Evolutionary conservation across 2,113 vertebrate genomes (phyloP), one percentile per base, ranked within the genome.

Genomic region (Chaetodon trifascialis): DNA sequence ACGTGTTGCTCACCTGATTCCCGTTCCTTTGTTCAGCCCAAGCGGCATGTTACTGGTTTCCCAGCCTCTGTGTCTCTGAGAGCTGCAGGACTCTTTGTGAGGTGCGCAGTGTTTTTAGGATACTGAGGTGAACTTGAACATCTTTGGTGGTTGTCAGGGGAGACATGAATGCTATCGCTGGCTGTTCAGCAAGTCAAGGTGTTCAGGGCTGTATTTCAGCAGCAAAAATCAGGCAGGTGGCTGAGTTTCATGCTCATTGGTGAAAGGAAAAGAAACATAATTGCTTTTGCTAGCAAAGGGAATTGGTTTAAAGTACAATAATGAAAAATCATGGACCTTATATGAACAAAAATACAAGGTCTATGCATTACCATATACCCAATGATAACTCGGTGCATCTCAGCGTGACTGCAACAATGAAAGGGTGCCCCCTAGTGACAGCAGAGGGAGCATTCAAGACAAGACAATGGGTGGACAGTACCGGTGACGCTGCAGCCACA

Each of bases 351-450:
- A 83, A 62, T 16, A 67, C 21, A 47, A 69, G 59, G 49, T 73
- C 40, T n/a, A 23, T 72, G 64, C 52, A 72, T 77, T 72, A 54
- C 34, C 38, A 46, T 55, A 55, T 34, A 56, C 21, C 1, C 23
- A 40, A 62, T 62, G 15, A 63, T 63, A 73, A 68, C 64, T 34
- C 42, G 4, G 64, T 68, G n/a, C 7, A 52, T 25, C 47, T 77
- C n/a, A 74, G 56, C 70, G 30, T 71, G 1, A 21, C 12, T 81
- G 80, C 46, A 72, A 80, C 89, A 89, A 89, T 72, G 71, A 90
- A 88, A 94, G 80, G 66, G 47, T 93, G 88, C 93, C 93, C 92
- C 91, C 93, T 94, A 88, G 90, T 92, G 94, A 55, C 80, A 56
- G 21, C 36, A 72, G 40, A 67, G 38, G n/a, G 59, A 42, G 23